These are phyloP conservation scores for Vimba vimba DNA, from an alignment of 2,113 vertebrate species.

Conservation along the genomic window DNA sequence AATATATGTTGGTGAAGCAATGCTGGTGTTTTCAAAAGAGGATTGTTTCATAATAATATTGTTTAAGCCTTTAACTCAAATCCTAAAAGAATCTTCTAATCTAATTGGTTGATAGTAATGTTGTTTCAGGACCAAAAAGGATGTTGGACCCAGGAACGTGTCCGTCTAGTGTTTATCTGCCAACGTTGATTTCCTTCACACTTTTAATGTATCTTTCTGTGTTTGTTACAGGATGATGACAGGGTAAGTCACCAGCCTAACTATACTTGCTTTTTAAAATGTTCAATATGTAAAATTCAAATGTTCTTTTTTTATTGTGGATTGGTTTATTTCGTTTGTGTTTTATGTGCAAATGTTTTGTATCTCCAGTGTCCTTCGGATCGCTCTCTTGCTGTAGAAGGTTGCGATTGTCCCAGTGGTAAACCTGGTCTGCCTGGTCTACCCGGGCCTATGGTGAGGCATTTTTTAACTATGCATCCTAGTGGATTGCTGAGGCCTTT, in stretches of 20 bases:
- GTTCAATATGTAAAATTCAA: neutral
- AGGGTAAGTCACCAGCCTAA: constrained; percentile 54
- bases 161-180: neutral
- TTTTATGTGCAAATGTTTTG: constrained; percentile 4
- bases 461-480: neutral
- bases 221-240: constrained; percentile 56
- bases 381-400: constrained; percentile 47
- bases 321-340: neutral
- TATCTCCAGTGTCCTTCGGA: constrained; percentile 56
- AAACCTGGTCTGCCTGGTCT: constrained; percentile 59
- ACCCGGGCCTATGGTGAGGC: constrained; percentile 62
- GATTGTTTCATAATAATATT: too few relatives aligned
- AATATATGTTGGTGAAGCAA: too few relatives aligned
- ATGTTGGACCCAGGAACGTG: neutral
- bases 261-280: neutral
- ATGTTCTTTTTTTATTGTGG: neutral
- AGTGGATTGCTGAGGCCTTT: neutral
- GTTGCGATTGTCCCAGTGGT: constrained; percentile 59
- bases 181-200: neutral
- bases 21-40: too few relatives aligned
- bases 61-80: too few relatives aligned
- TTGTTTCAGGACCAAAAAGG: neutral
- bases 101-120: too few relatives aligned
- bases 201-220: constrained; percentile 27
- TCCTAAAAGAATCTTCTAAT: too few relatives aligned